phyloP scores from a whole-genome alignment of 92 coral and sea anemone species.

The Siderastrea siderea region DNA sequence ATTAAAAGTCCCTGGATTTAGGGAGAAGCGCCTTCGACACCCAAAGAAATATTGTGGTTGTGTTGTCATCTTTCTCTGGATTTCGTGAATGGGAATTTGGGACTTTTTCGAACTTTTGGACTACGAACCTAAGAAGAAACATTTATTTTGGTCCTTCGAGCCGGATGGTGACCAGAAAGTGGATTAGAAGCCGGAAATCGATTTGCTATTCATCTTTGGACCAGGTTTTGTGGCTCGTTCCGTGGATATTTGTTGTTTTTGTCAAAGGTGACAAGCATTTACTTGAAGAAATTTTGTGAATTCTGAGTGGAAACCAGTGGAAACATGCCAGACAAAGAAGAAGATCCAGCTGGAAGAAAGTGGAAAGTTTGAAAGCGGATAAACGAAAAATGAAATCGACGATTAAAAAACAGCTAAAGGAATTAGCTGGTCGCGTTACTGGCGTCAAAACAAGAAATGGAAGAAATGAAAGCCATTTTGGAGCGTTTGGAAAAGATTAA shows the following conservation, averaged over 20 bases:
- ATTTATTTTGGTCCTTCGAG: too few relatives aligned
- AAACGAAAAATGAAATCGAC: conserved; percentile 13
- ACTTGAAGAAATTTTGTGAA: conserved; percentile 7
- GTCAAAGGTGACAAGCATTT: neutral
- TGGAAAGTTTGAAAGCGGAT: conserved; percentile 2
- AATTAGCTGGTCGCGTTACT: conserved; percentile 41
- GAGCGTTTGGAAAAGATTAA: conserved; percentile 40
- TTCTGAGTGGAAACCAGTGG: neutral
- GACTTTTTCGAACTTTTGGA: too few relatives aligned
- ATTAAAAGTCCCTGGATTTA: too few relatives aligned
- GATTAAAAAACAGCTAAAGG: conserved; percentile 35
- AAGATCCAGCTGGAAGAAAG: conserved; percentile 14
- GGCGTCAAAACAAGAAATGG: conserved; percentile 25
- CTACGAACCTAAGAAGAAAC: too few relatives aligned
- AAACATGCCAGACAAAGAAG: conserved; percentile 8
- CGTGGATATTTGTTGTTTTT: neutral
- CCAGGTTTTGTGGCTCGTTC: neutral
- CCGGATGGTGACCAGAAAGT: too few relatives aligned
- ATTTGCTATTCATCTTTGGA: conserved; percentile 9
- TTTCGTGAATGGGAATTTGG: too few relatives aligned
- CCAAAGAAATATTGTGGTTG: neutral
- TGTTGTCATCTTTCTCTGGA: too few relatives aligned
- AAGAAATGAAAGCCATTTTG: conserved; percentile 32
- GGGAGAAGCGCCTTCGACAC: conserved; percentile 20
- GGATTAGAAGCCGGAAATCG: neutral